phyloP scores from a whole-genome alignment of 2,888 invertebrate genomes.

The Synergus umbraculus region DNA sequence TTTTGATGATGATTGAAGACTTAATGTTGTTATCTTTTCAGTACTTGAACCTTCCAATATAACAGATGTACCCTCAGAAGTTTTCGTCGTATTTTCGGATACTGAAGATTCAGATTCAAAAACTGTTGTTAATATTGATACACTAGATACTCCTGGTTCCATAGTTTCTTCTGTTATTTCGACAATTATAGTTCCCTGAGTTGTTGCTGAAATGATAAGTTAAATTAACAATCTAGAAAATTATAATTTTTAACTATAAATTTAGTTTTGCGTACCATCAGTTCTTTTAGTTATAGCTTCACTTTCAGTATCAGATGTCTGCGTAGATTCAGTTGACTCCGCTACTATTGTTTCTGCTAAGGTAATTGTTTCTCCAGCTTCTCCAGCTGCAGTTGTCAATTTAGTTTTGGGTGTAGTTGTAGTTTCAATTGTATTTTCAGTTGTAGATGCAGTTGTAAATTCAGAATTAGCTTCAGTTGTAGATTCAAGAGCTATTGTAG shows the following conservation, averaged over 20 bases:
- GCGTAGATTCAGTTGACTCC: not conserved
- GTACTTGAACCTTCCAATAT: not conserved
- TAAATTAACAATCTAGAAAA: not conserved
- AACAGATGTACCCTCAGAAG: not conserved
- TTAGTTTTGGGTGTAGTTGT: not conserved
- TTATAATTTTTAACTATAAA: not conserved
- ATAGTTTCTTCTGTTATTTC: not conserved
- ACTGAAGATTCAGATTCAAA: not conserved
- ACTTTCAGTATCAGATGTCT: not conserved
- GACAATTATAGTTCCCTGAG: not conserved
- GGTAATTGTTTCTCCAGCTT: not conserved
- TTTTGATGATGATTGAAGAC: too few species aligned
- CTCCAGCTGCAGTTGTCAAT: not conserved
- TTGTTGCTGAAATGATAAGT: not conserved
- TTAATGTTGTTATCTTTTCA: too few species aligned
- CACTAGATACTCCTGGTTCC: not conserved
- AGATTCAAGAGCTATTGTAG: not conserved
- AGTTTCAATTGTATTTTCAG: not conserved
- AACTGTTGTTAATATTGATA: not conserved
- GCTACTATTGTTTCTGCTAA: not conserved
- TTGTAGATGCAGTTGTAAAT: not conserved
- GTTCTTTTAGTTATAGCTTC: not conserved
- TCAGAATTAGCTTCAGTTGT: not conserved
- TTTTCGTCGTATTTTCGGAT: not conserved
- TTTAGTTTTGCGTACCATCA: not conserved